Conservation (phyloP, 2,113 vertebrate species). For the Boulengeromyrus knoepffleri region DNA sequence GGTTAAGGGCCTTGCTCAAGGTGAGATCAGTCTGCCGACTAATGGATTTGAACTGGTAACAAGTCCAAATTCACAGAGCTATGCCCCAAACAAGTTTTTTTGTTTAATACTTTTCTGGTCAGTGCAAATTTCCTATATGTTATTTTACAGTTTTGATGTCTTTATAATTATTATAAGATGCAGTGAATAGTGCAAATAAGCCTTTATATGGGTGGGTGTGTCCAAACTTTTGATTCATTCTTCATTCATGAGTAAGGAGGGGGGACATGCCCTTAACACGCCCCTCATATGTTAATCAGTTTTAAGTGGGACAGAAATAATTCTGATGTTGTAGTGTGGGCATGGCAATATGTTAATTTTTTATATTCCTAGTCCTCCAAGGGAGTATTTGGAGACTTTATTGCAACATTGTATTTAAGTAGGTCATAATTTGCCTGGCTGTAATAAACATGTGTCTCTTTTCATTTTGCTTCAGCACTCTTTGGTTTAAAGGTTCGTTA, state of each 20-base stretch:
- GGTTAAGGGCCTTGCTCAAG: background rate
- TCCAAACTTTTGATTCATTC: background rate
- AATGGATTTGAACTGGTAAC: too few relatives aligned
- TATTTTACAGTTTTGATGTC: background rate
- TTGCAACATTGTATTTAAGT: background rate
- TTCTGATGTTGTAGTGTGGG: background rate
- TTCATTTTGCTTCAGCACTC: background rate
- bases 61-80: background rate
- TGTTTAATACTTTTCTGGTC: background rate
- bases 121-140: background rate
- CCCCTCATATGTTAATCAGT: background rate
- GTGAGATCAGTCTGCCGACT: background rate
- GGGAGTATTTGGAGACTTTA: background rate
- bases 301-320: background rate
- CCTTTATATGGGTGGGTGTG: background rate
- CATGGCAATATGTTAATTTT: background rate
- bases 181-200: background rate
- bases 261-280: background rate
- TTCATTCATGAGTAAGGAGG: background rate
- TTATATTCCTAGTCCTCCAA: background rate
- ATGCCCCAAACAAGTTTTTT: background rate
- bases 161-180: background rate
- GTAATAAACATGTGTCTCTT: background rate
- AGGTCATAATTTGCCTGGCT: background rate
- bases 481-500: background rate